Evolutionary conservation across 1,140 invertebrate genomes (phyloP).

Genomic region (Drosophila asahinai): DNA sequence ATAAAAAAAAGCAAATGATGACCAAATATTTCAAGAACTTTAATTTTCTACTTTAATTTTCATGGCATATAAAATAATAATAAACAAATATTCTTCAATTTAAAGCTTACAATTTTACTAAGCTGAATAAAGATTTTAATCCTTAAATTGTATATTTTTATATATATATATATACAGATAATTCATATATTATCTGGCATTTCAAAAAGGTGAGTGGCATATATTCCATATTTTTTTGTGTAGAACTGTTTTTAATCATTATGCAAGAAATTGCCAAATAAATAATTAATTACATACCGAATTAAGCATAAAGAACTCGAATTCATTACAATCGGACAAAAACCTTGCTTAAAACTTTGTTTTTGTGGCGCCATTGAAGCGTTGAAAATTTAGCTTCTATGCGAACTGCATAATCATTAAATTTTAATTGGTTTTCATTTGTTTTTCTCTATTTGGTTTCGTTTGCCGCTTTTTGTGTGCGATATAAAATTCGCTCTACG

Average conservation of each 20-base stretch:
- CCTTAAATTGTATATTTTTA: background rate
- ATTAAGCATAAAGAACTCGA: slow-evolving; percentile 27
- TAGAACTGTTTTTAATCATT: slow-evolving; percentile 15
- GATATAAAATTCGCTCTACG: slow-evolving; percentile 5
- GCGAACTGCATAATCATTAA: slow-evolving; percentile 60
- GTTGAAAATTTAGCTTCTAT: slow-evolving; percentile 35
- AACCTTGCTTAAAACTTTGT: slow-evolving; percentile 22
- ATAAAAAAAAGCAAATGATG: background rate
- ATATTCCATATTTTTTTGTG: background rate
- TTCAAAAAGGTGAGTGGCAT: background rate
- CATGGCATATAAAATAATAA: no score
- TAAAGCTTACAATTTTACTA: no score
- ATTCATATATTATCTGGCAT: no score
- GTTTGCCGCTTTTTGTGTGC: slow-evolving; percentile 1
- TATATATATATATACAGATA: no score
- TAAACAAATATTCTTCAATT: no score
- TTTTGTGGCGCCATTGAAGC: slow-evolving; percentile 30
- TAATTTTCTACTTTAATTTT: no score
- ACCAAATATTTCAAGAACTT: background rate
- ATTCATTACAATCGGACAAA: slow-evolving; percentile 43
- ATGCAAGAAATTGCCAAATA: slow-evolving; percentile 20
- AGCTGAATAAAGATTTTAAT: background rate
- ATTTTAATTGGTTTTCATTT: slow-evolving; percentile 62
- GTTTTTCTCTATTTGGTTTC: slow-evolving; percentile 38
- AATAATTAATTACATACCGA: slow-evolving; percentile 32